Percentiles rank a stretch among this genome's conserved stretches.
phyloP scores from a whole-genome alignment of 2,797 vertebrate species.

The Glyptemys insculpta region DNA sequence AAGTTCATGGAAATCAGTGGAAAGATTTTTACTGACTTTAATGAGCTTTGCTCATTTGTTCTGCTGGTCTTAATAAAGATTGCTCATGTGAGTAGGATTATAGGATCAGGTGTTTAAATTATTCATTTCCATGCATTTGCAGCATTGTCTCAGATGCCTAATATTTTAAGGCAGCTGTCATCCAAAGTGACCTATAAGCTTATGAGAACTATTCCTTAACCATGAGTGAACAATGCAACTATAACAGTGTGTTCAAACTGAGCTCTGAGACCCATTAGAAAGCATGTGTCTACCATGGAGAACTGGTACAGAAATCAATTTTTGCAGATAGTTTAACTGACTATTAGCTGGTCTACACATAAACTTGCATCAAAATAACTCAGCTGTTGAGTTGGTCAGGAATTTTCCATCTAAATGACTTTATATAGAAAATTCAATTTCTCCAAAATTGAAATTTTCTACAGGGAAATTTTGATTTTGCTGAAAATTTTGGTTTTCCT shows the following conservation, averaged over 20 bases:
- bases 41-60: background rate
- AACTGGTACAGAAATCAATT: background rate
- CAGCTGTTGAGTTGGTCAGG: background rate
- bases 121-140: background rate
- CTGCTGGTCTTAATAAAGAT: background rate
- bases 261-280: background rate
- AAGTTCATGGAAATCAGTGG: background rate
- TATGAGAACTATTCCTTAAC: background rate
- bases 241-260: background rate
- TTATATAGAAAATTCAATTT: background rate
- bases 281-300: background rate
- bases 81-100: rapidly evolving
- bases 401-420: background rate
- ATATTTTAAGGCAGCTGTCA: background rate
- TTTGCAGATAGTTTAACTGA: slow-evolving; percentile 2
- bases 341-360: background rate
- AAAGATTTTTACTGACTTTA: background rate
- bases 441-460: background rate
- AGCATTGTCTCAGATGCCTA: background rate
- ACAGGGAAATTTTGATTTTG: rapidly evolving
- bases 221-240: rapidly evolving
- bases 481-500: background rate
- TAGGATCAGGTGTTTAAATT: background rate
- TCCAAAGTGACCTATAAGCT: background rate
- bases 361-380: background rate